Conservation (phyloP, 1,140 invertebrate species). For the Drosophila subobscura region DNA sequence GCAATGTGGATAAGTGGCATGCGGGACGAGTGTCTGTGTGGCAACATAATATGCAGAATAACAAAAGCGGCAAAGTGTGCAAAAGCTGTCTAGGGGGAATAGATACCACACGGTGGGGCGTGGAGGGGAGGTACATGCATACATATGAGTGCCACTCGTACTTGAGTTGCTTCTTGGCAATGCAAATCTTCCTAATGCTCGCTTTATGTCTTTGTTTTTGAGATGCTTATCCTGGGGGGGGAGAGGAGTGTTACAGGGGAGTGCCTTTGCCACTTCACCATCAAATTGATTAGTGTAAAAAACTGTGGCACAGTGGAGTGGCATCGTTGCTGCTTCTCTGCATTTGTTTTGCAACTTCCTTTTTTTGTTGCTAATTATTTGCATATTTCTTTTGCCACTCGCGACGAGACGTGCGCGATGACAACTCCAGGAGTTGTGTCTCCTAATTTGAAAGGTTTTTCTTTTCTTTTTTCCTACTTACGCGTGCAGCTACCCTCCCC, state of each 20-base stretch:
- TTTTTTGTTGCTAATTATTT: slow-evolving; percentile 67
- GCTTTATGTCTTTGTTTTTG: slow-evolving; percentile 78
- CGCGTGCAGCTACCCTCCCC: neutral
- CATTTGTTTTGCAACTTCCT: slow-evolving; percentile 15
- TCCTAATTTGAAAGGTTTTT: slow-evolving; percentile 62
- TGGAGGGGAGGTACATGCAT: too few relatives aligned
- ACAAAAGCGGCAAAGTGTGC: slow-evolving; percentile 75
- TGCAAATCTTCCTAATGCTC: slow-evolving; percentile 65
- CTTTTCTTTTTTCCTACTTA: slow-evolving; percentile 4
- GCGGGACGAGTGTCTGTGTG: slow-evolving; percentile 13
- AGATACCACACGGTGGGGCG: too few relatives aligned
- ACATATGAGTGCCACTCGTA: slow-evolving; percentile 14
- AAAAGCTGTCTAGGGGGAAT: slow-evolving; percentile 59
- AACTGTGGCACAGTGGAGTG: neutral
- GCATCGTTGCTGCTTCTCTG: too few relatives aligned
- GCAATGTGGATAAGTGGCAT: slow-evolving; percentile 66
- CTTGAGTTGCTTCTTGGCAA: slow-evolving; percentile 42
- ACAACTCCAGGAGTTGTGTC: slow-evolving; percentile 29
- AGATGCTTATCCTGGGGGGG: neutral
- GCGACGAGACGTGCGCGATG: slow-evolving; percentile 27
- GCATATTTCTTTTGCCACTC: slow-evolving; percentile 56
- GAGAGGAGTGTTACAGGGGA: neutral
- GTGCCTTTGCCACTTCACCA: neutral
- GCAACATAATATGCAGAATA: slow-evolving; percentile 75
- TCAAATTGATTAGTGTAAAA: slow-evolving; percentile 47